Percentiles rank a stretch among this genome's conserved stretches.
Evolutionary conservation across 2,113 vertebrate genomes (phyloP).

Genomic region (Baryphthengus martii): DNA sequence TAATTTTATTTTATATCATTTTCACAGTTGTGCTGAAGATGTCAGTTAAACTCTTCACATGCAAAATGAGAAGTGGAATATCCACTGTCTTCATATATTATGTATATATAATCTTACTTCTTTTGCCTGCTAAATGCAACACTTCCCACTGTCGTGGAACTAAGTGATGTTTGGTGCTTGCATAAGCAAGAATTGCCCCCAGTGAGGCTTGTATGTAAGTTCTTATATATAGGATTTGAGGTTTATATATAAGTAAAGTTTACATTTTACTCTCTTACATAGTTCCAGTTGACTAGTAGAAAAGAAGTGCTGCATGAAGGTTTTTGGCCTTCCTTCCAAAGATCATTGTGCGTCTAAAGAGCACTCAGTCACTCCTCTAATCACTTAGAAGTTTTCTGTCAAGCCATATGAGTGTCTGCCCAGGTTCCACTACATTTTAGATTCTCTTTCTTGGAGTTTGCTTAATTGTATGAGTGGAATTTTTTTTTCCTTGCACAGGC

Average conservation of each 20-base stretch:
- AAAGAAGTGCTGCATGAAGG: neutral
- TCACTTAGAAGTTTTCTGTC: conserved; percentile 43
- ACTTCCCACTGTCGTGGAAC: neutral
- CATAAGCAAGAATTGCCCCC: neutral
- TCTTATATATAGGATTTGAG: neutral
- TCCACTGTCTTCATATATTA: neutral
- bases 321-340: neutral
- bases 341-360: neutral
- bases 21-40: neutral
- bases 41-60: neutral
- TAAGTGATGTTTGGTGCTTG: neutral
- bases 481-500: neutral
- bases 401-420: conserved; percentile 28
- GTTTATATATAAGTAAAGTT: neutral
- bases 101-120: neutral
- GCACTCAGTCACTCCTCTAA: conserved; percentile 20
- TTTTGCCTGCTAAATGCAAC: neutral
- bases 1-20: neutral
- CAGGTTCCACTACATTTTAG: neutral
- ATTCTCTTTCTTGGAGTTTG: neutral
- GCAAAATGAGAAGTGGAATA: neutral
- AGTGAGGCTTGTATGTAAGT: neutral
- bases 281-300: neutral
- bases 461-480: conserved; percentile 7
- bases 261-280: neutral